Percentiles rank a stretch among this genome's conserved stretches.
These are phyloP conservation scores for Marronus borbonicus DNA, from an alignment of 2,888 invertebrate species.

Conservation along the genomic window DNA sequence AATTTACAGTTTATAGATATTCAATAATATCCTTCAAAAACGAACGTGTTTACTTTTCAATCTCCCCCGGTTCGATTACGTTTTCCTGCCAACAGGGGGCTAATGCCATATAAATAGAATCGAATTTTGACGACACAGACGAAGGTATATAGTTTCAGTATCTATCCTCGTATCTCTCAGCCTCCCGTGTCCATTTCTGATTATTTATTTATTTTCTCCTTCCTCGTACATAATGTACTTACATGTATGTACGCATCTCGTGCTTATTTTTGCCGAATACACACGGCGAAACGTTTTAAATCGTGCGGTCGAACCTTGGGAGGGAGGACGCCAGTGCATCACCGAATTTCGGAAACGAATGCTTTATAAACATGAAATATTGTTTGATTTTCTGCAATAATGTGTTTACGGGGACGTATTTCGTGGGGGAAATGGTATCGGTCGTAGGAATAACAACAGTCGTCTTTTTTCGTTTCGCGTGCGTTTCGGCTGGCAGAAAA, in stretches of 20 bases:
- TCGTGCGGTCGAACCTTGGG: conserved; percentile 6
- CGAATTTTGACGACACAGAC: conserved; percentile 54
- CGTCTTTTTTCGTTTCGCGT: not conserved
- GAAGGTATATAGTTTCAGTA: not conserved
- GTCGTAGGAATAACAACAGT: conserved; percentile 1
- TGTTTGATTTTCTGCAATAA: conserved; percentile 55
- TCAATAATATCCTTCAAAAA: conserved; percentile 2
- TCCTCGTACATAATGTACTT: conserved; percentile 4
- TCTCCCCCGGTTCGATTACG: conserved; percentile 53
- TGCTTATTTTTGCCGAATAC: not conserved
- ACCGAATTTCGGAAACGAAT: conserved; percentile 21
- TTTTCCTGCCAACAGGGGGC: conserved; percentile 54
- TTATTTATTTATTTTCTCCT: conserved; percentile 42
- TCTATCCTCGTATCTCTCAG: not conserved
- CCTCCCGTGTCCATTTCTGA: conserved; percentile 40
- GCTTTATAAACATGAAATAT: conserved; percentile 55
- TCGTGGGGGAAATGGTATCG: conserved; percentile 30
- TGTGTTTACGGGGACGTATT: conserved; percentile 50
- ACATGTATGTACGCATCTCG: not conserved
- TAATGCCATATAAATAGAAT: conserved; percentile 56
- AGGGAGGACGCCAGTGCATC: not conserved
- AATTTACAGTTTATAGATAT: not conserved
- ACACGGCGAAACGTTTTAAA: conserved; percentile 35
- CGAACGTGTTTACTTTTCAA: conserved; percentile 50
- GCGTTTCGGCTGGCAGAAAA: too few species aligned